A percentile compares a stretch with the other conserved stretches of the same genome.
These are phyloP conservation scores for Drosophila pseudotalamancana DNA, from an alignment of 2,888 invertebrate genomes.

Conservation along the genomic window DNA sequence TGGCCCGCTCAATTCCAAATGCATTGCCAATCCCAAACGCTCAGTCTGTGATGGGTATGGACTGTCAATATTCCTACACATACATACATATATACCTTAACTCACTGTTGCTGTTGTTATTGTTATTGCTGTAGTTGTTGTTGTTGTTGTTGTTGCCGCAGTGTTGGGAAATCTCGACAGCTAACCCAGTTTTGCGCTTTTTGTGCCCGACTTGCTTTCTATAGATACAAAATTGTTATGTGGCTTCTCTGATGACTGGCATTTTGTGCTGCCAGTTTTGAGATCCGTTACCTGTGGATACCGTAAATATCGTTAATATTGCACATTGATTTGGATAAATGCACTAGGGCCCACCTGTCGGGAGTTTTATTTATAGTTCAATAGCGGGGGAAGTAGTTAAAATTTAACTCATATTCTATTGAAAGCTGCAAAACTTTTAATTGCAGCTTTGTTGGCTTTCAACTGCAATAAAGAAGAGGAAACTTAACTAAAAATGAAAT, in stretches of 20 bases:
- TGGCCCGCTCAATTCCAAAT: constrained; percentile 57
- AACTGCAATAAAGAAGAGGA: not conserved
- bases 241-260: constrained; percentile 55
- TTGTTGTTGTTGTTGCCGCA: constrained; percentile 20
- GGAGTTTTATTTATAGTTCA: not conserved
- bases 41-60: constrained; percentile 38
- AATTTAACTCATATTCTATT: not conserved
- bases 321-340: constrained; percentile 51
- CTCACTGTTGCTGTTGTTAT: not conserved
- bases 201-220: constrained; percentile 37
- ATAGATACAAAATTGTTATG: constrained; percentile 26
- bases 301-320: constrained; percentile 48
- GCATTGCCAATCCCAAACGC: constrained; percentile 64
- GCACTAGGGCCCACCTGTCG: constrained; percentile 21
- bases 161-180: constrained; percentile 54
- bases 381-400: not conserved
- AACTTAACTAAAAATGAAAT: too few species aligned
- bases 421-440: not conserved
- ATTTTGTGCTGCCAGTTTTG: constrained; percentile 32
- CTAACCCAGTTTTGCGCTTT: constrained; percentile 75
- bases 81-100: not conserved
- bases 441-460: not conserved
- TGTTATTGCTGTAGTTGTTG: constrained; percentile 21
- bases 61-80: constrained; percentile 32
- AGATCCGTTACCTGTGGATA: constrained; percentile 45